Evolutionary conservation across 2,888 invertebrate species (phyloP), one percentile per base, ranked within the genome.

Genomic region (Melanotus villosus): DNA sequence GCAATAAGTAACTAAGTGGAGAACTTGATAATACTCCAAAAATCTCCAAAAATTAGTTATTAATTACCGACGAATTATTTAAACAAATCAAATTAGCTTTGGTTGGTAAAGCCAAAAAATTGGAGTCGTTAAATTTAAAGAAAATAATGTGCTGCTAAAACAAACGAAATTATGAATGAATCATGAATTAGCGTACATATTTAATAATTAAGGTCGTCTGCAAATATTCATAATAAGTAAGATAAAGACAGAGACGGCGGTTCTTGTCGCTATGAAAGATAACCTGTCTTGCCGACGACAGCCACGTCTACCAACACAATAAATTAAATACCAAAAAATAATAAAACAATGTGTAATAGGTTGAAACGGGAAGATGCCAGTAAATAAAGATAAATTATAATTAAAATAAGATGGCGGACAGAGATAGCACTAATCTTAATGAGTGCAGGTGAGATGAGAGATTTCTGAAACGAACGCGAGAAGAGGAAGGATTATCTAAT

Each of bases 361-460:
- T 45, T 45, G 56, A 59, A 69, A 70, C 60, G 57, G 72, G 75
- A 72, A 69, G 73, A 67, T 70, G 73, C 75, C 76, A 72, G 72
- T 74, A 74, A 76, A 77, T 77, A 77, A 76, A 78, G 77, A 80
- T 78, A 78, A 78, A 79, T 77, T 77, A 78, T 79, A 80, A 80
- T 79, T 78, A 79, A 79, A 79, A 74, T 70, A 60, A 72, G 68
- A 68, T 70, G 66, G 67, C 59, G 65, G 63, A 70, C 50, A 47
- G 47, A 60, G 68, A 70, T 65, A 70, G 69, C 65, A 50, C 68
- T 65, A 65, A 65, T 66, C 65, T 71, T 70, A 72, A 73, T 73
- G 69, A 71, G 71, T 74, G 69, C 73, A 76, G 68, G 68, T 72
- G 69, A 72, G 54, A 68, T 57, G 59, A 45, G 59, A 56, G 65